A percentile compares a stretch with the other conserved stretches of the same genome.
phyloP scores from a whole-genome alignment of 2,888 invertebrate genomes.

The Listrodromus nycthemerus region DNA sequence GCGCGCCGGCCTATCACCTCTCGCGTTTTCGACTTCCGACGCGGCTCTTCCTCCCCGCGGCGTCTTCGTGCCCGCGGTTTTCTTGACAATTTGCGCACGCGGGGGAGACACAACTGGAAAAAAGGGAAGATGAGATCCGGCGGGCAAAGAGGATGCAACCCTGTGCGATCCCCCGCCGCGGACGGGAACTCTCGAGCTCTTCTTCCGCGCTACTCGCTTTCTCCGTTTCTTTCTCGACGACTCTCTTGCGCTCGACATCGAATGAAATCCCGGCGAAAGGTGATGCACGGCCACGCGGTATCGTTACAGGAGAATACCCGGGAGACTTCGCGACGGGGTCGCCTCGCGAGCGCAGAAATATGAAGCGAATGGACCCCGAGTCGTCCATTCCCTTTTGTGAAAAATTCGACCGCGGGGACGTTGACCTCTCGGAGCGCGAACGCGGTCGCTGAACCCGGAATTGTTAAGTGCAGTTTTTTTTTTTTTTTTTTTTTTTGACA shows the following conservation, averaged over 20 bases:
- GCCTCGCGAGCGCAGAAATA: not conserved
- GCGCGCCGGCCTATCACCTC: slow-evolving; percentile 31
- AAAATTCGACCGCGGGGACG: too few species aligned
- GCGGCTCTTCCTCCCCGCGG: slow-evolving; percentile 35
- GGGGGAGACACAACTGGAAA: not conserved
- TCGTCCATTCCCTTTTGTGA: too few species aligned
- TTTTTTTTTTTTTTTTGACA: too few species aligned
- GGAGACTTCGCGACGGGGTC: not conserved
- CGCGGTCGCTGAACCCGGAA: too few species aligned
- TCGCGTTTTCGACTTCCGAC: slow-evolving; percentile 28
- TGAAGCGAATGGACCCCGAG: too few species aligned
- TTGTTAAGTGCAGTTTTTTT: too few species aligned
- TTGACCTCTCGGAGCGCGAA: too few species aligned
- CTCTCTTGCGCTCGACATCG: slow-evolving; percentile 52
- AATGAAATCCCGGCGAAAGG: slow-evolving; percentile 66
- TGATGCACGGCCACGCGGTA: slow-evolving; percentile 47
- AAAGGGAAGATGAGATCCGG: slow-evolving; percentile 38
- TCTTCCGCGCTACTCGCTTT: slow-evolving; percentile 14
- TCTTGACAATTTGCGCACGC: slow-evolving; percentile 28
- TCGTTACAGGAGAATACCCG: not conserved
- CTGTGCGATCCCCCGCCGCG: slow-evolving; percentile 3
- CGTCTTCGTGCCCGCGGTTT: slow-evolving; percentile 21
- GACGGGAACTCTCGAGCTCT: not conserved
- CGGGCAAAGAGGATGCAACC: slow-evolving; percentile 31
- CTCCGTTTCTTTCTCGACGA: slow-evolving; percentile 50